Evolutionary conservation across 2,113 vertebrate genomes (phyloP).

Genomic region (Phrynosoma platyrhinos): DNA sequence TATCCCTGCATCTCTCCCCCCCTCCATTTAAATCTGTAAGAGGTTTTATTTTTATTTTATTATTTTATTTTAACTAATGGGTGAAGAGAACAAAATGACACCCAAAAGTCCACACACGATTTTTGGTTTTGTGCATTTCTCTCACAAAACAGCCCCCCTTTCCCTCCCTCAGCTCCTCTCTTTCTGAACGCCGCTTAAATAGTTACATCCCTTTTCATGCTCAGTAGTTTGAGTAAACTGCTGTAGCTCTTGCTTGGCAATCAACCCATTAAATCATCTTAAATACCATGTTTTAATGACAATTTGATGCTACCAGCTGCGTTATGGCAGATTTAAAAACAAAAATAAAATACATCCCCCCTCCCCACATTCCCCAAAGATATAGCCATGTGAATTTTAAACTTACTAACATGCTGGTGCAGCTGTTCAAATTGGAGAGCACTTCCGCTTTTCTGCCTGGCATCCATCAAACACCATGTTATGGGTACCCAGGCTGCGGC

Average conservation of each 20-base stretch:
- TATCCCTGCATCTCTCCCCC: too few species aligned
- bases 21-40: too few species aligned
- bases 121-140: conserved; percentile 37
- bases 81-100: not conserved
- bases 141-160: conserved; percentile 55
- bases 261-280: conserved; percentile 83
- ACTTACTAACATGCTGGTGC: conserved; percentile 62
- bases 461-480: conserved; percentile 37
- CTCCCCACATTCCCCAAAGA: conserved; percentile 64
- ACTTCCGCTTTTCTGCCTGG: conserved; percentile 54
- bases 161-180: conserved; percentile 51
- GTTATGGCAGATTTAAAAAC: conserved; percentile 72
- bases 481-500: not conserved
- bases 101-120: not conserved
- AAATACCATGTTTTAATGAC: conserved; percentile 84
- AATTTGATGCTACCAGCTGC: conserved; percentile 81
- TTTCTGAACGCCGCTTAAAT: conserved; percentile 66
- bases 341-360: conserved; percentile 49
- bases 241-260: conserved; percentile 70
- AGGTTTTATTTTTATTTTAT: too few species aligned
- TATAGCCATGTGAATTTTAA: conserved; percentile 71
- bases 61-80: not conserved
- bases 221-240: conserved; percentile 79
- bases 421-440: conserved; percentile 70
- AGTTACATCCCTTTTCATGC: conserved; percentile 73